Percentiles rank a stretch among this genome's conserved stretches.
Conservation (phyloP, 2,888 invertebrate species). For the Zygogramma bicolorata region DNA sequence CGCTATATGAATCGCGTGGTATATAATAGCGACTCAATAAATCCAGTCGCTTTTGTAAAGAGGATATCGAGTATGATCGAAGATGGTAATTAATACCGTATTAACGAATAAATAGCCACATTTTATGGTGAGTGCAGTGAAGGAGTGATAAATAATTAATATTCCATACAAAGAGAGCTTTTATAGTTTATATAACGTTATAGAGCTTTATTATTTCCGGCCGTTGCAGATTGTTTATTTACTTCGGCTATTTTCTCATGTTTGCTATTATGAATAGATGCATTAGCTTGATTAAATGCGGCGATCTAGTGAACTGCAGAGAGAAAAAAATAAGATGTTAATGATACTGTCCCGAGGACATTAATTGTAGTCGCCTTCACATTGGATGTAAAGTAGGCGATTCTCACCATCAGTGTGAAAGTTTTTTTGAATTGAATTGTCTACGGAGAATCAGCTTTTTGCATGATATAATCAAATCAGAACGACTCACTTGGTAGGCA, state of each 20-base stretch:
- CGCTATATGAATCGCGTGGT: neutral
- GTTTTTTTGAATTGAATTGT: too few relatives aligned
- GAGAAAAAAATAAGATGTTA: neutral
- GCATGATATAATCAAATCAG: too few relatives aligned
- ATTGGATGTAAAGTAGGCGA: neutral
- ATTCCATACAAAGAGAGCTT: neutral
- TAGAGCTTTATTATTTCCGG: conserved; percentile 25
- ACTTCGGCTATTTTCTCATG: conserved; percentile 5
- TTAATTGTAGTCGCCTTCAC: neutral
- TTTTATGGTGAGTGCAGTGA: neutral
- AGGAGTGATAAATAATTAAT: conserved; percentile 10
- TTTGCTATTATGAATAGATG: conserved; percentile 17
- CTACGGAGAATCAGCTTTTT: too few relatives aligned
- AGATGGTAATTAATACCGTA: conserved; percentile 6
- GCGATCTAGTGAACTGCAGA: neutral
- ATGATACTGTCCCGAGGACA: neutral
- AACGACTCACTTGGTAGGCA: too few relatives aligned
- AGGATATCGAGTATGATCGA: neutral
- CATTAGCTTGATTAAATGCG: conserved; percentile 15
- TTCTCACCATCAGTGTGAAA: neutral
- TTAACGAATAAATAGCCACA: conserved; percentile 2
- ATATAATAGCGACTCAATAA: conserved; percentile 4
- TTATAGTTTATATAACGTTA: conserved; percentile 17
- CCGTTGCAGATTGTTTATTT: conserved; percentile 16
- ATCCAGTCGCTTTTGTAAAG: neutral